These are phyloP conservation scores for Rhizomys pruinosus DNA, from an alignment of 2,113 vertebrate genomes.

Conservation along the genomic window DNA sequence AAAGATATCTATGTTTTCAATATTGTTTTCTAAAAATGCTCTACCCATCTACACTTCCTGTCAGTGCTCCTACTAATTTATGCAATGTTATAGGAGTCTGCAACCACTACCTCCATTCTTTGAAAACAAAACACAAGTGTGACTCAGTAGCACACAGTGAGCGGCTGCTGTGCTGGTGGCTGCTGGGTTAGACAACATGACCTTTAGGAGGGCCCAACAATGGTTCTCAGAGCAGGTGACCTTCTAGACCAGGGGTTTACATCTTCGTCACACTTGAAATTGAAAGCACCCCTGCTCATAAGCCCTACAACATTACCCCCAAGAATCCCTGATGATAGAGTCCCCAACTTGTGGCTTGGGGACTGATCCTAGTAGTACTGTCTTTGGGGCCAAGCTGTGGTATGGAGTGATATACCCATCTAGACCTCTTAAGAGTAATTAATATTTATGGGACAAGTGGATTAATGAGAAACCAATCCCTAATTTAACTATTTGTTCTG, in stretches of 20 bases:
- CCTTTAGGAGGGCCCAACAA: not conserved
- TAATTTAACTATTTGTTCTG: not conserved
- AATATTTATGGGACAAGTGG: not conserved
- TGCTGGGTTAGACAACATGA: not conserved
- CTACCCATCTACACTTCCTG: not conserved
- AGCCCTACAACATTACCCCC: not conserved
- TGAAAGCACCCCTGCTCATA: not conserved
- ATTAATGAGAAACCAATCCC: not conserved
- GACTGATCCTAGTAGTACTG: not conserved
- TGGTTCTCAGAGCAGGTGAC: not conserved
- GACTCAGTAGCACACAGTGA: not conserved
- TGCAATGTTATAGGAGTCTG: not conserved
- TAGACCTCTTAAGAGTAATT: not conserved
- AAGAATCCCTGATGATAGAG: not conserved
- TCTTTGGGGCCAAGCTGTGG: not conserved
- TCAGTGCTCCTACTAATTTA: not conserved
- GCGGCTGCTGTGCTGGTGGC: not conserved
- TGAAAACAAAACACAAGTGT: constrained; percentile 26
- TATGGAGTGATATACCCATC: rapidly evolving
- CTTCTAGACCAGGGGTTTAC: not conserved
- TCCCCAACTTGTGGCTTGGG: not conserved
- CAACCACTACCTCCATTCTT: not conserved
- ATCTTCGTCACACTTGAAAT: not conserved
- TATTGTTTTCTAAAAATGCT: not conserved
- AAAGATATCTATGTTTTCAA: constrained; percentile 11